A percentile compares a stretch with the other conserved stretches of the same genome.
These are phyloP conservation scores for Coendou prehensilis DNA, from an alignment of 2,797 vertebrate genomes.

Conservation along the genomic window DNA sequence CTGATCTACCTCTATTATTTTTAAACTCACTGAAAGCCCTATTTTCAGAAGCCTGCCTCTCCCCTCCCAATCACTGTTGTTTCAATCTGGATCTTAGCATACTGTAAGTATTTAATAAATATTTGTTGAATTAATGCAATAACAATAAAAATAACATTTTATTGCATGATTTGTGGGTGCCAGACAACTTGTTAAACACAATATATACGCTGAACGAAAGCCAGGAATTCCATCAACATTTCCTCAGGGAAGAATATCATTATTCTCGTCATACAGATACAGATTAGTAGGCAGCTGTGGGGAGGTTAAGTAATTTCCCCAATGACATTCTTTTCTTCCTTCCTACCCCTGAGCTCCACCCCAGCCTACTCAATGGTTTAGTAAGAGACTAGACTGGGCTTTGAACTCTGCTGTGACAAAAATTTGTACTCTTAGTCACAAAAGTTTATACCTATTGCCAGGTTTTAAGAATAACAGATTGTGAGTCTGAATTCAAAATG, in stretches of 20 bases:
- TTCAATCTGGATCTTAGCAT: neutral
- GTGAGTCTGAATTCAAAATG: neutral
- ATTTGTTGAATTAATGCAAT: neutral
- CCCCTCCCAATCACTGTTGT: neutral
- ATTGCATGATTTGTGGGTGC: neutral
- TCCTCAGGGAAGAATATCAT: neutral
- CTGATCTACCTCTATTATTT: neutral
- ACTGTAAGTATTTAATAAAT: neutral
- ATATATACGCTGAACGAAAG: neutral
- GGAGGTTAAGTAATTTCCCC: neutral
- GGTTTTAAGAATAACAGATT: neutral
- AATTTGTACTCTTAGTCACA: neutral
- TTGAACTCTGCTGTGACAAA: neutral
- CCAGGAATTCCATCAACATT: neutral
- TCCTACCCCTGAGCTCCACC: rapidly evolving
- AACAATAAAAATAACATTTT: neutral
- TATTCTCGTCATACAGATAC: neutral
- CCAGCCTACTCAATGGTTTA: neutral
- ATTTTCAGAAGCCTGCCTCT: neutral
- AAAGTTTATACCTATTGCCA: neutral
- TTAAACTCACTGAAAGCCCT: neutral
- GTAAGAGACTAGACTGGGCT: neutral
- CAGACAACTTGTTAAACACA: neutral
- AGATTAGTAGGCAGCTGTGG: neutral
- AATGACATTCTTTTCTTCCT: neutral